These are phyloP conservation scores for Epinotia bilunana DNA, from an alignment of 2,888 invertebrate species.

Conservation along the genomic window DNA sequence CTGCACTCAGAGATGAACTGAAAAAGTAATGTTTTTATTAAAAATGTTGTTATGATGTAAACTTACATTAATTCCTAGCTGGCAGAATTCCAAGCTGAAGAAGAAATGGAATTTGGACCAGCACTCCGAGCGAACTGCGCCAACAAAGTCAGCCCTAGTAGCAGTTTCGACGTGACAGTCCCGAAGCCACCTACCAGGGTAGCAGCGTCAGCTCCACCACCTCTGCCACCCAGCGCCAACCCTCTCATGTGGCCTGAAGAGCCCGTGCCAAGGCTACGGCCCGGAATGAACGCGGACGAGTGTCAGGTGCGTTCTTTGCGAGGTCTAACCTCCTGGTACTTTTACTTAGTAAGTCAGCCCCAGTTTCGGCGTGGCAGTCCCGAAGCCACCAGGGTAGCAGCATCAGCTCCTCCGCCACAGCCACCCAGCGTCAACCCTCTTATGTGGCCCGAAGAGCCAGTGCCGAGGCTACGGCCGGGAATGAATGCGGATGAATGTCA, in stretches of 20 bases:
- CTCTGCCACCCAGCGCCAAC: conserved; percentile 64
- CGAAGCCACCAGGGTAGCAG: conserved; percentile 64
- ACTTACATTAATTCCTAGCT: conserved; percentile 54
- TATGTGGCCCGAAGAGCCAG: conserved; percentile 70
- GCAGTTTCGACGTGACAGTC: neutral
- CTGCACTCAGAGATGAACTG: neutral
- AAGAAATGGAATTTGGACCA: conserved; percentile 70
- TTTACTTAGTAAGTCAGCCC: neutral
- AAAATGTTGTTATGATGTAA: too few species aligned
- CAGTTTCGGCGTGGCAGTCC: neutral
- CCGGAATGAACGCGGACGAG: conserved; percentile 69
- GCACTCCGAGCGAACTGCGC: conserved; percentile 47
- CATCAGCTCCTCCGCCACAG: conserved; percentile 65
- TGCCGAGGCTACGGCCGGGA: conserved; percentile 63
- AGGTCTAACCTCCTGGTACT: conserved; percentile 11
- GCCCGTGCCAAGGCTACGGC: conserved; percentile 63
- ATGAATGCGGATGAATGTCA: conserved; percentile 72
- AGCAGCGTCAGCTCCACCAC: conserved; percentile 68
- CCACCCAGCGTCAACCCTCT: conserved; percentile 65
- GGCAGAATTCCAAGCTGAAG: conserved; percentile 79
- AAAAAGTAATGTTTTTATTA: too few species aligned
- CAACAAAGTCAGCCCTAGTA: conserved; percentile 21
- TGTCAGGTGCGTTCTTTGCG: conserved; percentile 64
- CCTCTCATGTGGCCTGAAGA: conserved; percentile 72
- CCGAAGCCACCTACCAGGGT: conserved; percentile 59